A percentile compares a stretch with the other conserved stretches of the same genome.
phyloP scores from a whole-genome alignment of 2,797 vertebrate genomes.

The Todus mexicanus region DNA sequence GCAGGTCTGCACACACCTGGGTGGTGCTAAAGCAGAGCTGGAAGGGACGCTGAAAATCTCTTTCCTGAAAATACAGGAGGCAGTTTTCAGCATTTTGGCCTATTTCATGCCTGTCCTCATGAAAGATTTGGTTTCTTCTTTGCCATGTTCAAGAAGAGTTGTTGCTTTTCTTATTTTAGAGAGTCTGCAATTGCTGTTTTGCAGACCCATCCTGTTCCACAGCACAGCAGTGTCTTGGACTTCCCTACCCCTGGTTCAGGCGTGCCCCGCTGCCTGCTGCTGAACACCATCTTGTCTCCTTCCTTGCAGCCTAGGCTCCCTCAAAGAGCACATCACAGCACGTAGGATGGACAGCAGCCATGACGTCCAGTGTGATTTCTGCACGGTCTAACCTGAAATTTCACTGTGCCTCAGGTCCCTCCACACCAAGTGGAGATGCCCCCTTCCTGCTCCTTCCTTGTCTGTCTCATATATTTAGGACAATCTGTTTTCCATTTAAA shows the following conservation, averaged over 20 bases:
- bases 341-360: fast-evolving
- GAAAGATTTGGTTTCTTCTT: neutral
- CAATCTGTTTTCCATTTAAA: neutral
- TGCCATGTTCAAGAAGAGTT: neutral
- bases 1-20: neutral
- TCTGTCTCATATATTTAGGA: neutral
- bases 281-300: fast-evolving
- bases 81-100: neutral
- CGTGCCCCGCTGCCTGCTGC: neutral
- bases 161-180: neutral
- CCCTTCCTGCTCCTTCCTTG: neutral
- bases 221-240: neutral
- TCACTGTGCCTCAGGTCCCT: neutral
- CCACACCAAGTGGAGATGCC: neutral
- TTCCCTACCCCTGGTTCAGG: neutral
- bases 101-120: neutral
- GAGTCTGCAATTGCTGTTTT: neutral
- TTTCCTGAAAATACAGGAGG: neutral
- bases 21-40: neutral
- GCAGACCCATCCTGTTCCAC: neutral
- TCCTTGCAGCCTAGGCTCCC: neutral
- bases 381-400: neutral
- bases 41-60: neutral
- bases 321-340: fast-evolving
- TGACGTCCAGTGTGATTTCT: neutral